Percentiles rank a stretch among this genome's conserved stretches.
These are phyloP conservation scores for Cottoperca gobio DNA, from an alignment of 2,797 vertebrate genomes.

Conservation along the genomic window DNA sequence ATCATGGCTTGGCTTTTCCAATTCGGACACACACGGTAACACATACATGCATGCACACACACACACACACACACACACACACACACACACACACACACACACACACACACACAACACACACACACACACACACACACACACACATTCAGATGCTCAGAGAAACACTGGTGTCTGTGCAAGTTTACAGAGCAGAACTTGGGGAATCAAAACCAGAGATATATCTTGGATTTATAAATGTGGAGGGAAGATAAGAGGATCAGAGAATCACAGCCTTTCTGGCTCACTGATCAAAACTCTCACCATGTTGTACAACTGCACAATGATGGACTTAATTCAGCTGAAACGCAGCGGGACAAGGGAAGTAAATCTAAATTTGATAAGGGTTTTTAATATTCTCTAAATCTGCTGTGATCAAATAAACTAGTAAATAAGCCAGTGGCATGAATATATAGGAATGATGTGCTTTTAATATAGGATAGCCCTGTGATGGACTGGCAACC, in stretches of 20 bases:
- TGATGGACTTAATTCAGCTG: conserved; percentile 51
- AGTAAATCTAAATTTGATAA: conserved; percentile 35
- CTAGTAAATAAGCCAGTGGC: background rate
- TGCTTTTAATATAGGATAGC: conserved; percentile 14
- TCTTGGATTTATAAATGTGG: conserved; percentile 59
- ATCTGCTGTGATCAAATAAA: conserved; percentile 31
- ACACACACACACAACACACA: conserved; percentile 38
- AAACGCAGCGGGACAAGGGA: conserved; percentile 26
- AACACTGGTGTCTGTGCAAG: conserved; percentile 47
- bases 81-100: conserved; percentile 5
- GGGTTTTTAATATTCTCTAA: conserved; percentile 24
- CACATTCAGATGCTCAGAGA: conserved; percentile 9
- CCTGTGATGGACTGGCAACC: background rate
- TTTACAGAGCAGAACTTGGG: conserved; percentile 61
- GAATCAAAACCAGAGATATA: conserved; percentile 50
- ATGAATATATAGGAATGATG: background rate
- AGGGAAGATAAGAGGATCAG: conserved; percentile 65
- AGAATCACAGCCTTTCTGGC: conserved; percentile 48
- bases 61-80: conserved; percentile 22
- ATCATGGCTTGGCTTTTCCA: conserved; percentile 52
- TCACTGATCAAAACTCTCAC: conserved; percentile 46
- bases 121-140: conserved; percentile 13
- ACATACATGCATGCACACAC: background rate
- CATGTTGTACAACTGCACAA: conserved; percentile 37
- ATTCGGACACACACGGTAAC: conserved; percentile 27